A percentile compares a stretch with the other conserved stretches of the same genome.
These are phyloP conservation scores for Glaucidium brasilianum DNA, from an alignment of 2,113 vertebrate genomes.

Conservation along the genomic window DNA sequence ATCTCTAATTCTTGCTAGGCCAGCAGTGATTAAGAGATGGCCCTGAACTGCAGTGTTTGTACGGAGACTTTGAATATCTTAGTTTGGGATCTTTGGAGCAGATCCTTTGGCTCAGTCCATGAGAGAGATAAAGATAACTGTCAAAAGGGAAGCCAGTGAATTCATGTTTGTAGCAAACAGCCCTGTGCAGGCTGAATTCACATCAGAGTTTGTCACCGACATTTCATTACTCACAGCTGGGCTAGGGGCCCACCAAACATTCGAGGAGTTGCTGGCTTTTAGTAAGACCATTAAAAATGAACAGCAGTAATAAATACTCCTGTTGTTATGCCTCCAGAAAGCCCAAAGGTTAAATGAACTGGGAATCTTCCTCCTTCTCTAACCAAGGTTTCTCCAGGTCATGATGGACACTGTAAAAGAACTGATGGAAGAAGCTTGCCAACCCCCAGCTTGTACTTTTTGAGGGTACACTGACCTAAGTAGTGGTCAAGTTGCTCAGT, in stretches of 20 bases:
- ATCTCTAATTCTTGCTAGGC: background rate
- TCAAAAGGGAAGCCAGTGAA: constrained; percentile 3
- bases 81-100: background rate
- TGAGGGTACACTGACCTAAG: background rate
- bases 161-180: background rate
- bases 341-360: background rate
- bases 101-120: background rate
- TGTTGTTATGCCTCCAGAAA: background rate
- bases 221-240: background rate
- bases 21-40: background rate
- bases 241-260: constrained; percentile 9
- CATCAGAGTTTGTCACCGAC: background rate
- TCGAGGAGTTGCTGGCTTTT: constrained; percentile 9
- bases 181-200: background rate
- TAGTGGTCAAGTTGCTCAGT: background rate
- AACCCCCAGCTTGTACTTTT: background rate
- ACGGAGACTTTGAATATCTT: background rate
- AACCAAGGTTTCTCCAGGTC: background rate
- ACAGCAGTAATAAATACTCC: constrained; percentile 16
- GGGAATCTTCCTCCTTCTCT: background rate
- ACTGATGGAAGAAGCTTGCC: background rate
- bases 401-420: background rate
- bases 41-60: background rate
- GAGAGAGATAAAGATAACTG: background rate
- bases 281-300: background rate